A percentile compares a stretch with the other conserved stretches of the same genome.
phyloP scores from a whole-genome alignment of 2,888 invertebrate genomes.

The Cistogaster globosa region DNA sequence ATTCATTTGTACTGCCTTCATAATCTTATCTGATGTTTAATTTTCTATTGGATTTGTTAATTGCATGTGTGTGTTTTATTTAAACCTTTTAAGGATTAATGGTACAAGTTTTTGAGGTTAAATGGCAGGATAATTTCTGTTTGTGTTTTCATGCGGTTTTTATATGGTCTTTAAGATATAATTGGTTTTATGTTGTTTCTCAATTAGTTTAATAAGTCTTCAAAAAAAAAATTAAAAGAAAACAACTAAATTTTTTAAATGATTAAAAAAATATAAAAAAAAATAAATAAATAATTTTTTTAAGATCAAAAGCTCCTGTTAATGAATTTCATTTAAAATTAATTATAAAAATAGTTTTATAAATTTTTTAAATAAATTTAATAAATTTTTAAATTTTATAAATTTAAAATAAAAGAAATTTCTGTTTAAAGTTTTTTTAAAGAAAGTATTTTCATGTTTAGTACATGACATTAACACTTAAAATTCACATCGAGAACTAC shows the following conservation, averaged over 20 bases:
- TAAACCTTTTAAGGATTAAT: conserved; percentile 20
- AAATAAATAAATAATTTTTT: too few species aligned
- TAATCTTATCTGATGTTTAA: conserved; percentile 25
- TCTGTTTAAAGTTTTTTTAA: too few species aligned
- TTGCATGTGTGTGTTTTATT: conserved; percentile 27
- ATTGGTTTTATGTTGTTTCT: conserved; percentile 53
- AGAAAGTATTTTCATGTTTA: too few species aligned
- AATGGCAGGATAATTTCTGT: not conserved
- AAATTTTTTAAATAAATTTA: too few species aligned
- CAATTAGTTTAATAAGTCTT: conserved; percentile 34
- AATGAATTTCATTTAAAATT: too few species aligned
- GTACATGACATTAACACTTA: too few species aligned
- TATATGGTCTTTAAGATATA: conserved; percentile 34
- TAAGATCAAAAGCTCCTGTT: too few species aligned
- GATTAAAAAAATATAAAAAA: not conserved
- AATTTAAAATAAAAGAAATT: too few species aligned
- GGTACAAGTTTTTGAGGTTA: not conserved
- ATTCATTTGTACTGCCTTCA: not conserved
- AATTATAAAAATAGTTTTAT: too few species aligned
- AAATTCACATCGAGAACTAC: too few species aligned
- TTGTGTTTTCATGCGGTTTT: not conserved
- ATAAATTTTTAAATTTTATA: too few species aligned
- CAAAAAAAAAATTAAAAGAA: not conserved
- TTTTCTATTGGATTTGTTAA: conserved; percentile 21
- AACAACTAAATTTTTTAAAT: not conserved